These are phyloP conservation scores for Hypomesus transpacificus DNA, from an alignment of 2,113 vertebrate genomes.

Conservation along the genomic window DNA sequence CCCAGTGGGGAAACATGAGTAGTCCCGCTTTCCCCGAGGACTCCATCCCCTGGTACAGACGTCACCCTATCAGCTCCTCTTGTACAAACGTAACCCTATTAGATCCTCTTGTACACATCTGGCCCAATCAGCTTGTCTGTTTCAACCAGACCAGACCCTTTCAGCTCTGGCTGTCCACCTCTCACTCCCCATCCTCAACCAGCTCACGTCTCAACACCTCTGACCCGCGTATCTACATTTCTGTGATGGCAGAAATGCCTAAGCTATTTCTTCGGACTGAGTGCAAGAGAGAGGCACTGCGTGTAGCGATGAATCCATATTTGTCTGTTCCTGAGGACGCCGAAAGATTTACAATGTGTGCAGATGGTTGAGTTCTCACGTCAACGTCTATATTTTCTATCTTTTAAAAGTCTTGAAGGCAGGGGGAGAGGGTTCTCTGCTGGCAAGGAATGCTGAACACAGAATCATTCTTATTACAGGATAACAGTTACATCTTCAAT, in stretches of 20 bases:
- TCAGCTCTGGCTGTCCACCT: neutral
- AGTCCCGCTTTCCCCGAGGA: too few species aligned
- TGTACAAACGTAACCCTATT: too few species aligned
- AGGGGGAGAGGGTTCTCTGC: too few species aligned
- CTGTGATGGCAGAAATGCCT: neutral
- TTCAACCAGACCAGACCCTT: neutral
- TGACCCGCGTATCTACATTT: neutral
- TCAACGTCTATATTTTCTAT: too few species aligned
- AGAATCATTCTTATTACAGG: too few species aligned
- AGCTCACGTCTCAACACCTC: neutral
- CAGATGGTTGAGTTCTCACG: too few species aligned
- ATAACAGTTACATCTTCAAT: too few species aligned
- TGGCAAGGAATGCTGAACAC: too few species aligned
- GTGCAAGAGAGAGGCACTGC: neutral
- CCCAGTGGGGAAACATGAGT: too few species aligned
- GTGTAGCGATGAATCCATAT: neutral
- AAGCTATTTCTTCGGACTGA: neutral
- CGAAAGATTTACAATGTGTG: too few species aligned
- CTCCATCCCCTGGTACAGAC: constrained; percentile 8
- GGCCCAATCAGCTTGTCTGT: neutral
- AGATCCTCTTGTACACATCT: neutral
- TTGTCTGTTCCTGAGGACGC: too few species aligned
- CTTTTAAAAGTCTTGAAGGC: too few species aligned
- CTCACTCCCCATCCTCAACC: neutral
- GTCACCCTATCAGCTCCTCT: constrained; percentile 16